Conservation (phyloP, 2,888 invertebrate species). For the Torymus tubicola region DNA sequence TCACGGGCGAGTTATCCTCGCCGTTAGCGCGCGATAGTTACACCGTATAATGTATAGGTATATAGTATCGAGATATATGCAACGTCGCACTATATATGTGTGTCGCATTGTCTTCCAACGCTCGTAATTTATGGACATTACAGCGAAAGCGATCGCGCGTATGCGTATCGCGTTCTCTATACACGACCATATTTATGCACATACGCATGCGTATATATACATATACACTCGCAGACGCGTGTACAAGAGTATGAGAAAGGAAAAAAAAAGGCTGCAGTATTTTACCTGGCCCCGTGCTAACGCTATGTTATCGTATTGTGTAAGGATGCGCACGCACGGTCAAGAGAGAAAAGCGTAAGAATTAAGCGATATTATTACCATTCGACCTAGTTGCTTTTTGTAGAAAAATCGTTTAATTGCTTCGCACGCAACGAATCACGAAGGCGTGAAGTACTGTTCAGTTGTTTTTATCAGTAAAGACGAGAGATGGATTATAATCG, state of each 20-base stretch:
- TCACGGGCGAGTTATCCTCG: too few relatives aligned
- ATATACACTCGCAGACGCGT: background rate
- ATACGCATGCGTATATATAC: background rate
- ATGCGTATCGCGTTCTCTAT: constrained; percentile 19
- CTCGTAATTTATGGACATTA: constrained; percentile 34
- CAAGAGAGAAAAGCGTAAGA: too few relatives aligned
- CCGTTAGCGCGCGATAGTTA: too few relatives aligned
- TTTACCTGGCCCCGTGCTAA: background rate
- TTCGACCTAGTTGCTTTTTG: constrained; percentile 32
- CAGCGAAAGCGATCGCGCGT: constrained; percentile 42
- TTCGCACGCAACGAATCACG: background rate
- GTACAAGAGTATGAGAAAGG: background rate
- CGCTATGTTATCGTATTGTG: constrained; percentile 15
- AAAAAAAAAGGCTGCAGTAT: too few relatives aligned
- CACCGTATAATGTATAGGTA: too few relatives aligned
- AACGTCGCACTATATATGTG: background rate
- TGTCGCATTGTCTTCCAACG: background rate
- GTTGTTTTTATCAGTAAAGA: background rate
- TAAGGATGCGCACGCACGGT: background rate
- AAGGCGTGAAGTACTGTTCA: background rate
- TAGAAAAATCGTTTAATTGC: background rate
- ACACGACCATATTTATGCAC: background rate
- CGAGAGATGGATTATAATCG: background rate
- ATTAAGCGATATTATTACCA: background rate
- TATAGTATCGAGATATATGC: too few relatives aligned